phyloP scores from a whole-genome alignment of 2,888 invertebrate genomes.

The Caenorhabditis wallacei region DNA sequence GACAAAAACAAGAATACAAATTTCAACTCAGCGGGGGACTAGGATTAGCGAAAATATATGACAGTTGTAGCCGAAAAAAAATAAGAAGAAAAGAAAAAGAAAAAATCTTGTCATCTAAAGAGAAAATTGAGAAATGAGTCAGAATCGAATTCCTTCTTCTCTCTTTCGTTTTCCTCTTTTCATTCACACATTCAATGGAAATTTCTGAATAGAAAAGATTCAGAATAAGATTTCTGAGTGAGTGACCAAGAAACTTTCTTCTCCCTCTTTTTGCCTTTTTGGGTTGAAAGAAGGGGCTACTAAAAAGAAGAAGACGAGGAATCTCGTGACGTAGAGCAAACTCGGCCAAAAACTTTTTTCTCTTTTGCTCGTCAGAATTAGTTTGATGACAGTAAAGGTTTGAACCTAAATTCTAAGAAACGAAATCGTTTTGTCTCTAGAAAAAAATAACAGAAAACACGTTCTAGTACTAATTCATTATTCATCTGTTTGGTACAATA shows the following conservation, averaged over 20 bases:
- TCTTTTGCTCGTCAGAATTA: not conserved
- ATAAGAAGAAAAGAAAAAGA: not conserved
- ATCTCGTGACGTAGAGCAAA: conserved; percentile 14
- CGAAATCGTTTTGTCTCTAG: not conserved
- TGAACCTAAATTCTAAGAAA: conserved; percentile 8
- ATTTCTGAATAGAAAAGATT: conserved; percentile 25
- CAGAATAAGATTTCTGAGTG: conserved; percentile 6
- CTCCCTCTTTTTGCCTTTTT: not conserved
- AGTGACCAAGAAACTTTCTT: conserved; percentile 34
- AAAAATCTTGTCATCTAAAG: not conserved
- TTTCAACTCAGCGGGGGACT: not conserved
- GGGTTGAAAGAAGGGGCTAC: conserved; percentile 7
- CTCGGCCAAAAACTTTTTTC: conserved; percentile 6
- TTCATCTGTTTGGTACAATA: conserved; percentile 16
- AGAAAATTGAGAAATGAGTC: conserved; percentile 10
- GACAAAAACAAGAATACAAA: conserved; percentile 4
- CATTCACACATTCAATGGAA: conserved; percentile 32
- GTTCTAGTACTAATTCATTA: conserved; percentile 24
- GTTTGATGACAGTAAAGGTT: not conserved
- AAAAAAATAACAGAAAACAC: conserved; percentile 15
- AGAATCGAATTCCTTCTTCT: conserved; percentile 25
- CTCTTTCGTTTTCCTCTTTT: conserved; percentile 10
- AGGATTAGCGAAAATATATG: conserved; percentile 8
- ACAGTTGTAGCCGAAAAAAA: not conserved
- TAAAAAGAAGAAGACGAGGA: conserved; percentile 3